These are phyloP conservation scores for Crotophaga sulcirostris DNA, from an alignment of 2,113 vertebrate species.

Conservation along the genomic window DNA sequence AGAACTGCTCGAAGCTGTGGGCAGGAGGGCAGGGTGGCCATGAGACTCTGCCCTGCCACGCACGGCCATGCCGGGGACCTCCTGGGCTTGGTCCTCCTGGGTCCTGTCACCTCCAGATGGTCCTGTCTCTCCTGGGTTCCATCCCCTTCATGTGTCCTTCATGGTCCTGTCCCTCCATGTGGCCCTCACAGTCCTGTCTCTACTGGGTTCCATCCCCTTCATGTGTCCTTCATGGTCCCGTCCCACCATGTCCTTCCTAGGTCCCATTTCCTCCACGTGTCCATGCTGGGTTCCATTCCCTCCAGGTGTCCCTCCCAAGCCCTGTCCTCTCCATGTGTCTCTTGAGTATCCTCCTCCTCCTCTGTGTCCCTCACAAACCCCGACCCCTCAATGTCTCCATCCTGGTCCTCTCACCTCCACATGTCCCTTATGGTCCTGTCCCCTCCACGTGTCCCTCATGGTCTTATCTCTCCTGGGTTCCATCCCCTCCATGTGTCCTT, in stretches of 20 bases:
- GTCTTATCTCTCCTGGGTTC: not conserved
- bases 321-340: not conserved
- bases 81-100: not conserved
- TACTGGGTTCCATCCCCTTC: no score
- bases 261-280: not conserved
- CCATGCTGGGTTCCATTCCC: no score
- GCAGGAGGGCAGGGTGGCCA: not conserved
- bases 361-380: not conserved
- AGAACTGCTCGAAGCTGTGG: conserved; percentile 91
- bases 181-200: not conserved
- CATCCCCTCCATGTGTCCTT: not conserved
- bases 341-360: no score
- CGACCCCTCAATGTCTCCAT: not conserved
- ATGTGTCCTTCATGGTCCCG: not conserved
- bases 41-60: no score
- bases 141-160: not conserved
- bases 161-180: no score
- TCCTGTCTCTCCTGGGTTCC: not conserved
- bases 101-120: no score
- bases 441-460: not conserved
- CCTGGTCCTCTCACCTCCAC: not conserved
- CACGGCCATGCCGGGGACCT: not conserved
- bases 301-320: not conserved
- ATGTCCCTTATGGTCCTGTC: not conserved
- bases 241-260: no score